Base-by-base conservation (phyloP, 2,797 vertebrate species). In the Psittacula echo region DNA sequence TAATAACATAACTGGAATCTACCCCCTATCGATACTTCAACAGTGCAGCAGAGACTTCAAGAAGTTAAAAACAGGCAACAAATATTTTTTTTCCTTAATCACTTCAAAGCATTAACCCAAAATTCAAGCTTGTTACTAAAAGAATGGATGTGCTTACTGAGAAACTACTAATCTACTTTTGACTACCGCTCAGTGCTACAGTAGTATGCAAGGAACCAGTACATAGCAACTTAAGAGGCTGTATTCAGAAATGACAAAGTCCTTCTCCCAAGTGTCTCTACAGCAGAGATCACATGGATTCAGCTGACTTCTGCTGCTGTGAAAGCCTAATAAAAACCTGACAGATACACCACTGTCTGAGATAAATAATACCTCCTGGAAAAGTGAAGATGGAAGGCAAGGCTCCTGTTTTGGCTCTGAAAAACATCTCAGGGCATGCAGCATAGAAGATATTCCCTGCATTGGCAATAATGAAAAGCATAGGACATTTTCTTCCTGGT, bases 321-420 rank as follows among this genome's bases (percentile, higher is more conserved):
- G 24, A 70, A 87, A 88, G 62, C 20, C 15, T 88, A 42, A n/a
- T n/a, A 74, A 83, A 83, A 65, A 53, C 20, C 19, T 7, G 4
- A 51, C 18, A 75, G 44, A 56, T 11, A 17, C 0, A 0, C 34
- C 29, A 26, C n/a, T 48, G 13, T 47, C 34, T 58, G 45, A 68
- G 22, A 48, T n/a, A 75, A 65, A 22, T 20, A 50, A 81, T 34
- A 41, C 24, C 18, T 66, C 34, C 61, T 4, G 5, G 18, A 74
- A 71, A 13, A 53, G 11, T 24, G 68, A 65, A 34, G 32, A 64
- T 14, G 24, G n/a, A 87, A 83, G 18, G 8, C 37, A 85, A 80
- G 26, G 22, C 37, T 89, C 19, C 21, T 1, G 0, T 71, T 92
- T 60, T 41, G n/a, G 30, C 27, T 89, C n/a, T 83, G 61, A 91